A percentile compares a stretch with the other conserved stretches of the same genome.
These are phyloP conservation scores for Poicephalus gulielmi DNA, from an alignment of 2,113 vertebrate genomes.

Conservation along the genomic window DNA sequence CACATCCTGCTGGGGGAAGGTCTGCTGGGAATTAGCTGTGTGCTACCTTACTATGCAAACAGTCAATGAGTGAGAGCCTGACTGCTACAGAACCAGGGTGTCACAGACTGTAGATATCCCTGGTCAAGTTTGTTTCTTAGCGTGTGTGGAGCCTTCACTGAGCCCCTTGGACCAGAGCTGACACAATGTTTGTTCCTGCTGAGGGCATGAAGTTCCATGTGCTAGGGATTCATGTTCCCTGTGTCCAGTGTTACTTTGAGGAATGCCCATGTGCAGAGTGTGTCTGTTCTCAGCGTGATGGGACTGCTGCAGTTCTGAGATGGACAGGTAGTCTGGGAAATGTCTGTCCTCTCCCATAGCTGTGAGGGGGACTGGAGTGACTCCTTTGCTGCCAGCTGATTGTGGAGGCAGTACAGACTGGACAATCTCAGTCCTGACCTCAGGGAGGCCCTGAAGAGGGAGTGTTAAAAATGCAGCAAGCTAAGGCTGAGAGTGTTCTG, in stretches of 20 bases:
- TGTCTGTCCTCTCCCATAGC: not conserved
- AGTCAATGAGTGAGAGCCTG: not conserved
- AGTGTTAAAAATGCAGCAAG: not conserved
- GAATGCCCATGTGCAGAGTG: not conserved
- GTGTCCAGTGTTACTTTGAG: not conserved
- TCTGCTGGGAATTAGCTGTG: not conserved
- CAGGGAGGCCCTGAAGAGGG: not conserved
- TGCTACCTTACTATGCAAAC: not conserved
- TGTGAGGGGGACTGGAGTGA: fast-evolving
- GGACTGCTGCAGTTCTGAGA: not conserved
- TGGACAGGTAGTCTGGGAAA: not conserved
- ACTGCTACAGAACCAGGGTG: not conserved
- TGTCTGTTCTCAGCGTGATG: not conserved
- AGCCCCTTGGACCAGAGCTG: not conserved
- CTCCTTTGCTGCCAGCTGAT: not conserved
- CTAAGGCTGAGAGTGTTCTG: not conserved
- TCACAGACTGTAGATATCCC: fast-evolving
- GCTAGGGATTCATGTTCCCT: not conserved
- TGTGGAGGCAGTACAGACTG: not conserved
- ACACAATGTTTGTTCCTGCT: not conserved
- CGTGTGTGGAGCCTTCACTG: not conserved
- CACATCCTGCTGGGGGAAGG: not conserved
- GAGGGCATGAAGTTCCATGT: not conserved
- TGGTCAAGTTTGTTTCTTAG: not conserved
- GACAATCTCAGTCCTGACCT: not conserved